phyloP scores from a whole-genome alignment of 2,888 invertebrate species.

The Calliopum simillimum region DNA sequence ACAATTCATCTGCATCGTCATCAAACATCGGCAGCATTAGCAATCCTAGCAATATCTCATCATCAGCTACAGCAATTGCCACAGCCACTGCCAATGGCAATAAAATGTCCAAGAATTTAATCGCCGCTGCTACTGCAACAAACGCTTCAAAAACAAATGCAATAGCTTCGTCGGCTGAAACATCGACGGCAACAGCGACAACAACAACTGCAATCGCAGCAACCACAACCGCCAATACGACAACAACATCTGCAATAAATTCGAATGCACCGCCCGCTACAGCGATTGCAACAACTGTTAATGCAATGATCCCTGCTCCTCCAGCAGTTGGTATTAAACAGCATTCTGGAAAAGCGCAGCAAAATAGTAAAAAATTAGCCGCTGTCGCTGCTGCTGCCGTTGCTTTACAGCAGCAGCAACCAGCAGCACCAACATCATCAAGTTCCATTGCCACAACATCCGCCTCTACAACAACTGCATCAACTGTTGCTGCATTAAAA shows the following conservation, averaged over 20 bases:
- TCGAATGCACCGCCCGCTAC: slow-evolving; percentile 42
- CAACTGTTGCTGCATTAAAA: slow-evolving; percentile 41
- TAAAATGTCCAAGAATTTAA: slow-evolving; percentile 60
- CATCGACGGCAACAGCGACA: slow-evolving; percentile 40
- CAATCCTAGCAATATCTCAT: slow-evolving; percentile 31
- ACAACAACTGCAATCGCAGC: slow-evolving; percentile 38
- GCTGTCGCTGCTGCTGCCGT: slow-evolving; percentile 39
- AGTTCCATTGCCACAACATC: slow-evolving; percentile 37
- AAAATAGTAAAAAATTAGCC: slow-evolving; percentile 32
- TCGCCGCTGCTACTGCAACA: slow-evolving; percentile 43
- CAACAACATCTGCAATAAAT: slow-evolving; percentile 42
- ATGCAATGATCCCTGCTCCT: slow-evolving; percentile 52
- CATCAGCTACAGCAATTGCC: background rate
- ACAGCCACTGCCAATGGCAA: slow-evolving; percentile 51
- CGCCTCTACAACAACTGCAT: slow-evolving; percentile 48
- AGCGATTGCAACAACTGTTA: slow-evolving; percentile 42
- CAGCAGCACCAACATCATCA: slow-evolving; percentile 38
- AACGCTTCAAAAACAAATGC: slow-evolving; percentile 29
- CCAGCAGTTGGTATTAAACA: slow-evolving; percentile 38
- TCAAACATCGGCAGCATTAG: background rate
- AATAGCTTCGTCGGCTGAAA: slow-evolving; percentile 43
- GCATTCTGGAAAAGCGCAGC: slow-evolving; percentile 39
- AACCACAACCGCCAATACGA: slow-evolving; percentile 43
- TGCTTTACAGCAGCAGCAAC: slow-evolving; percentile 46
- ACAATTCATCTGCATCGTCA: background rate